Percentiles rank a stretch among this genome's conserved stretches.
Conservation (phyloP, 2,113 vertebrate genomes). For the Silurus glanis region DNA sequence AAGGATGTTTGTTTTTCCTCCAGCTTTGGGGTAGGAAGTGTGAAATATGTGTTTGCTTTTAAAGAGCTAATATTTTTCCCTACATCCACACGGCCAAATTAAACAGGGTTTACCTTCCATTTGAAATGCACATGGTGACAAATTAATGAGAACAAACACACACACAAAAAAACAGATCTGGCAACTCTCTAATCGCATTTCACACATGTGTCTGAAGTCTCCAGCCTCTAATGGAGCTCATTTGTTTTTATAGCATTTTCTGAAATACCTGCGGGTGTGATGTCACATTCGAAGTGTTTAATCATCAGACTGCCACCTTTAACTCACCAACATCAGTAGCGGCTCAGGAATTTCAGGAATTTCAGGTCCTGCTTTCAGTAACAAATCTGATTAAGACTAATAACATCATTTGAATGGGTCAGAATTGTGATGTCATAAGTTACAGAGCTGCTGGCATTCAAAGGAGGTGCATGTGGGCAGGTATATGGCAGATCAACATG, state of each 20-base stretch:
- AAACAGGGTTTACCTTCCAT: slow-evolving; percentile 49
- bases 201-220: slow-evolving; percentile 9
- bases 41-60: slow-evolving; percentile 72
- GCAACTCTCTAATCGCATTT: not conserved
- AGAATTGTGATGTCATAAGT: not conserved
- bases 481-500: too few relatives aligned
- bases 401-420: not conserved
- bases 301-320: not conserved
- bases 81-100: slow-evolving; percentile 44
- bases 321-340: not conserved
- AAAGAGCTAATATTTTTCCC: slow-evolving; percentile 64
- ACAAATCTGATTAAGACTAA: not conserved
- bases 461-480: not conserved
- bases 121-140: slow-evolving; percentile 10
- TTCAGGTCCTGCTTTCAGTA: not conserved
- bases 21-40: slow-evolving; percentile 66
- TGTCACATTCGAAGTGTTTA: not conserved
- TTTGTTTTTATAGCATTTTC: slow-evolving; percentile 36
- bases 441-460: not conserved
- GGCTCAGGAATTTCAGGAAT: not conserved
- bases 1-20: slow-evolving; percentile 33
- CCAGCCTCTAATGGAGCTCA: slow-evolving; percentile 60
- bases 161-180: slow-evolving; percentile 14
- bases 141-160: slow-evolving; percentile 32
- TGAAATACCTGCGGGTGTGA: not conserved